Percentiles rank a stretch among this genome's conserved stretches.
Evolutionary conservation across 1,140 invertebrate species (phyloP).

Genomic region (Zophobas atratus): DNA sequence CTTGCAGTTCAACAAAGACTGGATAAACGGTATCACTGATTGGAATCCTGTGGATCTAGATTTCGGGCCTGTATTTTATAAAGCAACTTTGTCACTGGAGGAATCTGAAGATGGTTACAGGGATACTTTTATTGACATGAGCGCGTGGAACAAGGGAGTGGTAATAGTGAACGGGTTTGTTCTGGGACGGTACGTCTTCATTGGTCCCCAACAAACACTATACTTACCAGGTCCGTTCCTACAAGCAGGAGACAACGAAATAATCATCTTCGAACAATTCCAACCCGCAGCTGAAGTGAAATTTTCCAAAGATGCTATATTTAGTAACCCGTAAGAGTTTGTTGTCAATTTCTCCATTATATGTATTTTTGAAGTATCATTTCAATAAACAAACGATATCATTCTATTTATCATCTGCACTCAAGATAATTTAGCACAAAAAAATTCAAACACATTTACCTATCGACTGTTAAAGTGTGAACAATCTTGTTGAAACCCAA

Average conservation of each 20-base stretch:
- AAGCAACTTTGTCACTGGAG: conserved; percentile 50
- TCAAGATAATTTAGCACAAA: too few relatives aligned
- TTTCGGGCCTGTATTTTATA: conserved; percentile 62
- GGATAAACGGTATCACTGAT: conserved; percentile 58
- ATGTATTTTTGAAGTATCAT: neutral
- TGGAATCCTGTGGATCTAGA: conserved; percentile 40
- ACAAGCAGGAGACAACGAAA: conserved; percentile 69
- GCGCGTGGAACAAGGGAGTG: conserved; percentile 71
- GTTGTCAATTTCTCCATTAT: neutral
- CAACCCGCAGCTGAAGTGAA: neutral
- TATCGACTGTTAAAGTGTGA: too few relatives aligned
- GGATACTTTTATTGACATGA: conserved; percentile 67
- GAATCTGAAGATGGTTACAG: conserved; percentile 9
- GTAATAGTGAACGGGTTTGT: conserved; percentile 78
- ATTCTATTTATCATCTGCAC: too few relatives aligned
- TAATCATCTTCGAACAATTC: conserved; percentile 64
- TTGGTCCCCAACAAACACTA: conserved; percentile 73
- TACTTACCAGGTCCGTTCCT: conserved; percentile 76
- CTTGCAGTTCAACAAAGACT: conserved; percentile 70
- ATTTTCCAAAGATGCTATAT: conserved; percentile 56
- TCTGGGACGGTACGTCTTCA: conserved; percentile 72
- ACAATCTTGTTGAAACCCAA: too few relatives aligned
- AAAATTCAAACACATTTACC: too few relatives aligned
- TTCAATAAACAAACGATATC: too few relatives aligned
- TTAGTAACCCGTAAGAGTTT: neutral